Conservation (phyloP, 1,140 invertebrate genomes). For the Cephus cinctus region DNA sequence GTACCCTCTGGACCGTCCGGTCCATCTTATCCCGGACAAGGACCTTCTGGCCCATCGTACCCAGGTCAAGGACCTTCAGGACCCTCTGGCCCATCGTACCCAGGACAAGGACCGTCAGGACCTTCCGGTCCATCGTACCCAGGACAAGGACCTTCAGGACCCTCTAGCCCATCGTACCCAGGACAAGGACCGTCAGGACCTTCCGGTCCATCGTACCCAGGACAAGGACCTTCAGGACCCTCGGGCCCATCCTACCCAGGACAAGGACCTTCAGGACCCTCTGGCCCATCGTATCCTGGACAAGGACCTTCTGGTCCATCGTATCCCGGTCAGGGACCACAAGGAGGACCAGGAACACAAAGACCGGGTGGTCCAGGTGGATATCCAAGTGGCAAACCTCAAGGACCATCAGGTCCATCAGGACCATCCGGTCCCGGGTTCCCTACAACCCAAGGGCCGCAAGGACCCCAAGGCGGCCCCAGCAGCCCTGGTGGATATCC, state of each 20-base stretch:
- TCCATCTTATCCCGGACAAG: constrained; percentile 15
- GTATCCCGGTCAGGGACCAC: constrained; percentile 24
- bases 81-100: constrained; percentile 18
- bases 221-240: constrained; percentile 20
- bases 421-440: constrained; percentile 4
- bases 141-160: constrained; percentile 4
- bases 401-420: background rate
- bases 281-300: constrained; percentile 25
- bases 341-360: constrained; percentile 10
- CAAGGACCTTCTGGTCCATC: constrained; percentile 21
- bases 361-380: constrained; percentile 7
- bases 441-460: constrained; percentile 4
- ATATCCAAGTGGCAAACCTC: constrained; percentile 5
- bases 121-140: constrained; percentile 9
- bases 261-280: constrained; percentile 31
- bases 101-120: constrained; percentile 7
- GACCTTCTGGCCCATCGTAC: constrained; percentile 15
- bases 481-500: constrained; percentile 13
- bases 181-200: constrained; percentile 24
- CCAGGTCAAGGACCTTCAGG: constrained; percentile 22
- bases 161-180: constrained; percentile 13
- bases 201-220: constrained; percentile 18
- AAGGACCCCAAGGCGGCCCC: constrained; percentile 4
- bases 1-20: constrained; percentile 31
- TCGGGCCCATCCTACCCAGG: constrained; percentile 21